A percentile compares a stretch with the other conserved stretches of the same genome.
Evolutionary conservation across 1,140 invertebrate species (phyloP).

Genomic region (Brachionus sp.): DNA sequence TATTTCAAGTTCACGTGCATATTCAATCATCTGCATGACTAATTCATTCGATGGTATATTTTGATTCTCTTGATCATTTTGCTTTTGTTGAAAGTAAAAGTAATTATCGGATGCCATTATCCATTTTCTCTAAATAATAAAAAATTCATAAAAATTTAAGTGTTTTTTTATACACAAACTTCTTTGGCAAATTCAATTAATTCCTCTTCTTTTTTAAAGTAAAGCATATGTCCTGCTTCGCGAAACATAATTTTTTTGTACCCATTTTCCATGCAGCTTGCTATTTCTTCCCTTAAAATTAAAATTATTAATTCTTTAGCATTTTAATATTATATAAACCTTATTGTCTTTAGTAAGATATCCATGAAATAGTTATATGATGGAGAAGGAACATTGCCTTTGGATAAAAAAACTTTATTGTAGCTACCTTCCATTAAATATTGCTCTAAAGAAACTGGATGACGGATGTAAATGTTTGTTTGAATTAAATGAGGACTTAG

Average conservation of each 20-base stretch:
- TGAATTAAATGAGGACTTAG: slow-evolving; percentile 87
- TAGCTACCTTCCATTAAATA: slow-evolving; percentile 99
- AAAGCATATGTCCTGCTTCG: slow-evolving; percentile 84
- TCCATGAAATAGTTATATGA: slow-evolving; percentile 97
- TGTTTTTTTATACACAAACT: slow-evolving; percentile 48
- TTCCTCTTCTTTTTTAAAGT: slow-evolving; percentile 67
- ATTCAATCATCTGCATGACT: slow-evolving; percentile 87
- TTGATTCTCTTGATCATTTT: slow-evolving; percentile 63
- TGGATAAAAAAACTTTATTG: slow-evolving; percentile 85
- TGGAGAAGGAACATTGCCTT: slow-evolving; percentile 90
- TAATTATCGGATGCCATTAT: slow-evolving; percentile 72
- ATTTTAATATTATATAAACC: slow-evolving; percentile 57
- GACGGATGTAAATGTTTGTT: slow-evolving; percentile 83
- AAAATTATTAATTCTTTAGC: not conserved
- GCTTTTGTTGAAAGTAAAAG: slow-evolving; percentile 72
- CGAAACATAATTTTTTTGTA: slow-evolving; percentile 82
- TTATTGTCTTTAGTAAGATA: slow-evolving; percentile 86
- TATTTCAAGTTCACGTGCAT: slow-evolving; percentile 97
- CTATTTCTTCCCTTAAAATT: slow-evolving; percentile 76
- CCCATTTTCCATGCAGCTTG: slow-evolving; percentile 89
- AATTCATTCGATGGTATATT: slow-evolving; percentile 78
- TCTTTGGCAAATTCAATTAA: slow-evolving; percentile 35
- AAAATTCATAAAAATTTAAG: slow-evolving; percentile 45
- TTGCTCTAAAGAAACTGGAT: slow-evolving; percentile 91
- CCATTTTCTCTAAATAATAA: slow-evolving; percentile 67